These are phyloP conservation scores for Notodonta dromedarius DNA, from an alignment of 2,888 invertebrate genomes.

Conservation along the genomic window DNA sequence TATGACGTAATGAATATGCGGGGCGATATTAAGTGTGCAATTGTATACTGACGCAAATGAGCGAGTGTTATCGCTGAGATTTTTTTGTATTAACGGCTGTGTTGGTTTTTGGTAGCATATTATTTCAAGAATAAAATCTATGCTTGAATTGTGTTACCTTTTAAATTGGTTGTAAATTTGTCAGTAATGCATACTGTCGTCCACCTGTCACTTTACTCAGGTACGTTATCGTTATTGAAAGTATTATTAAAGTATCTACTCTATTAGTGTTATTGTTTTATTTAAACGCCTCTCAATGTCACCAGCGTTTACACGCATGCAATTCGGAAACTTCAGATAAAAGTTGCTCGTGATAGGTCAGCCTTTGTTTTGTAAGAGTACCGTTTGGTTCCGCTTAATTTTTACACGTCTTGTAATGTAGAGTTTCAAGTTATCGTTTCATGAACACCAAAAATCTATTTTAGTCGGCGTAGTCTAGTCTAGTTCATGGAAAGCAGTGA, in stretches of 20 bases:
- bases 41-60: slow-evolving; percentile 68
- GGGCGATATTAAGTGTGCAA: slow-evolving; percentile 69
- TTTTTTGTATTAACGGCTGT: slow-evolving; percentile 51
- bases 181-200: no score
- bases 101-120: slow-evolving; percentile 29
- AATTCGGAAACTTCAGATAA: not conserved
- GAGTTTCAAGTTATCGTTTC: not conserved
- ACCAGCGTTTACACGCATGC: not conserved
- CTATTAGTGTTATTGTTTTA: not conserved
- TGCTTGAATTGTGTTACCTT: no score
- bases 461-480: no score
- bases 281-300: not conserved
- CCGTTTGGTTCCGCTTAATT: slow-evolving; percentile 3
- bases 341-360: not conserved
- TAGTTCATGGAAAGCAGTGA: no score
- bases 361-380: slow-evolving; percentile 16
- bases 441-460: not conserved
- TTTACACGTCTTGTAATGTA: not conserved
- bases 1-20: slow-evolving; percentile 79
- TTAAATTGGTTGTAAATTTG: no score
- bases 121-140: not conserved
- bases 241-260: no score
- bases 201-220: no score
- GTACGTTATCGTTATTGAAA: no score
- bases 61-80: slow-evolving; percentile 65